Percentiles rank a stretch among this genome's conserved stretches.
Evolutionary conservation across 1,140 invertebrate species (phyloP).

Genomic region (Trypoxylus dichotomus): DNA sequence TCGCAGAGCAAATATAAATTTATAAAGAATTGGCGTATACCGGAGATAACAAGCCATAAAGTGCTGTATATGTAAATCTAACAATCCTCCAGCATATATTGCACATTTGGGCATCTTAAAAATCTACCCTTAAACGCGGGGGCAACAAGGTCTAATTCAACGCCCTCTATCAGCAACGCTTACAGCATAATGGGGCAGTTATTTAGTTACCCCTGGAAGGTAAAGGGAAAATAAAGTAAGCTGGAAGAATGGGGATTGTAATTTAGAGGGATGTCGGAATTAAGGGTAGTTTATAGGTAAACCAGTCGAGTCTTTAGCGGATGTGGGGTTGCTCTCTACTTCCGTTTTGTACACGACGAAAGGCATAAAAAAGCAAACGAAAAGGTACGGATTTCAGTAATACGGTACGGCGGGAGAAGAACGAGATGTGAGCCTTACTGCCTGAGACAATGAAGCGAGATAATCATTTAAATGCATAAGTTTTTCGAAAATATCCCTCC

Average conservation of each 20-base stretch:
- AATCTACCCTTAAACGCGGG: conserved; percentile 39
- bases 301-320: conserved; percentile 53
- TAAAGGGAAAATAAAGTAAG: conserved; percentile 54
- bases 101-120: conserved; percentile 47
- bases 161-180: conserved; percentile 43
- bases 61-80: conserved; percentile 54
- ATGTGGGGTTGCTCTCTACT: conserved; percentile 36
- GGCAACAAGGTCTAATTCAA: conserved; percentile 34
- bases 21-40: not conserved
- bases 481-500: conserved; percentile 6
- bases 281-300: conserved; percentile 57
- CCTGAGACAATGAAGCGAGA: conserved; percentile 20
- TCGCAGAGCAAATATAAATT: not conserved
- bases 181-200: conserved; percentile 53
- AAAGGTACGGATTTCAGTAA: conserved; percentile 8
- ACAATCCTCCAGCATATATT: conserved; percentile 48
- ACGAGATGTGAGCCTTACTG: not conserved
- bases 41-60: conserved; percentile 42
- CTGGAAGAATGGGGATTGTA: conserved; percentile 56
- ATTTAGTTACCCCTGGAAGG: conserved; percentile 53
- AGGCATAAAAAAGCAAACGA: conserved; percentile 13
- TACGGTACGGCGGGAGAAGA: not conserved
- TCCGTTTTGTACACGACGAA: conserved; percentile 20
- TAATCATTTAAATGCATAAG: conserved; percentile 23
- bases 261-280: conserved; percentile 57